Conservation (phyloP, 2,113 vertebrate genomes). For the Microcebus tavaratra region DNA sequence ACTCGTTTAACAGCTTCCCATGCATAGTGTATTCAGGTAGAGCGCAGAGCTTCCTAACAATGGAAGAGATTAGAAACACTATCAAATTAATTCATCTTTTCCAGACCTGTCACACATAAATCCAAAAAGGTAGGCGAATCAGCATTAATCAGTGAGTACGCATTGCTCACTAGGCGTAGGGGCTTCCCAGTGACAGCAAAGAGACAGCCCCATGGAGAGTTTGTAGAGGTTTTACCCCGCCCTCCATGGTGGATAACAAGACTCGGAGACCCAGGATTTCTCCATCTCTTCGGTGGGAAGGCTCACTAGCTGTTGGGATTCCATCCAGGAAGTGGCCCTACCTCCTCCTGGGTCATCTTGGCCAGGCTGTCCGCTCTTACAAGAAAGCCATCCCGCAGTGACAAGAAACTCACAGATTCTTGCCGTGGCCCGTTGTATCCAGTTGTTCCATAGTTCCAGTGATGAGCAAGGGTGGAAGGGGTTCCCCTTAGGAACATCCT, state of each 20-base stretch:
- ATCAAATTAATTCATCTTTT: slow-evolving; percentile 73
- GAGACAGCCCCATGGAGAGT: not conserved
- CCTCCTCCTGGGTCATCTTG: not conserved
- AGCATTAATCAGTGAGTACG: not conserved
- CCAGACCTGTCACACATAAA: not conserved
- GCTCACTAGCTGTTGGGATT: not conserved
- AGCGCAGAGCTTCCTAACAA: slow-evolving; percentile 51
- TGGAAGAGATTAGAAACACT: slow-evolving; percentile 77
- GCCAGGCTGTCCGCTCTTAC: not conserved
- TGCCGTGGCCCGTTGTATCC: not conserved
- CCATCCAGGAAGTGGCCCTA: not conserved
- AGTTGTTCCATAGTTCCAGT: not conserved
- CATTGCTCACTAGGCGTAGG: not conserved
- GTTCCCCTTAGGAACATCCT: not conserved
- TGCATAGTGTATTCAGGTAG: not conserved
- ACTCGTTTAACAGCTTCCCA: slow-evolving; percentile 71
- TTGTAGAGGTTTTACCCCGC: not conserved
- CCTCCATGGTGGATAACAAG: not conserved
- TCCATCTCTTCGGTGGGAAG: not conserved
- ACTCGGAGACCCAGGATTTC: not conserved
- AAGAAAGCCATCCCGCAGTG: not conserved
- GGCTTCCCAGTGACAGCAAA: not conserved
- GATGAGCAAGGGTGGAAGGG: not conserved
- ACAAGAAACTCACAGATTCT: too few species aligned
- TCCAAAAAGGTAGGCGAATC: not conserved